phyloP scores from a whole-genome alignment of 1,140 invertebrate species.

The Prorops nasuta region DNA sequence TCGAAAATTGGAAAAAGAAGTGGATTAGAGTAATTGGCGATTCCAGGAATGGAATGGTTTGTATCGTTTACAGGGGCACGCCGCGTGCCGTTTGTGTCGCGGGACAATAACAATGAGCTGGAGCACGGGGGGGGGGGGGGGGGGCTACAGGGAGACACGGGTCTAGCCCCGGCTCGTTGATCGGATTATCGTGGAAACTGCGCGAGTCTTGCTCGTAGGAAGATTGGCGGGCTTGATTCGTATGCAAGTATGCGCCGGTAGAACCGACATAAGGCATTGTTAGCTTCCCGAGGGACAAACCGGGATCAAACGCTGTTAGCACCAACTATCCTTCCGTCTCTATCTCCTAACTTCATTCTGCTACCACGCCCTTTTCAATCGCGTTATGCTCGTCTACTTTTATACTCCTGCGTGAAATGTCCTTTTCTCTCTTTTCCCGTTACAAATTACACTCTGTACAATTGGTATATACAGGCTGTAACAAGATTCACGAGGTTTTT shows the following conservation, averaged over 20 bases:
- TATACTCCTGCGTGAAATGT: too few species aligned
- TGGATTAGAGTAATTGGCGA: constrained; percentile 3
- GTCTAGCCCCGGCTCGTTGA: too few species aligned
- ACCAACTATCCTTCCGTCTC: constrained; percentile 17
- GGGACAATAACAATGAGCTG: constrained; percentile 17
- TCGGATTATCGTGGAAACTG: constrained; percentile 30
- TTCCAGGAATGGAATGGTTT: constrained; percentile 25
- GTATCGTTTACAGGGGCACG: constrained; percentile 26
- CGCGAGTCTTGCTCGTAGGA: constrained; percentile 11
- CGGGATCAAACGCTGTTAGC: constrained; percentile 32
- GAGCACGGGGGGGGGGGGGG: neutral
- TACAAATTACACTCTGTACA: too few species aligned
- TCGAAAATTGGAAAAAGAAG: too few species aligned
- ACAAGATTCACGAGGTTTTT: too few species aligned
- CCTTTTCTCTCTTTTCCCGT: too few species aligned
- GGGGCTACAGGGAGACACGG: constrained; percentile 2
- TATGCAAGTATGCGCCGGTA: neutral
- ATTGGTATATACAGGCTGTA: too few species aligned
- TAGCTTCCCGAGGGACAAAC: constrained; percentile 25
- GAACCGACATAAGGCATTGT: constrained; percentile 33
- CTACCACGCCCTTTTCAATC: constrained; percentile 10
- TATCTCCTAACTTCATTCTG: constrained; percentile 22
- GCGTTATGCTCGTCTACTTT: neutral
- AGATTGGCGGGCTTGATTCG: constrained; percentile 9
- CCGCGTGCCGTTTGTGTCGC: constrained; percentile 10